Percentiles rank a stretch among this genome's conserved stretches.
These are phyloP conservation scores for Netta rufina DNA, from an alignment of 2,797 vertebrate genomes.

Conservation along the genomic window DNA sequence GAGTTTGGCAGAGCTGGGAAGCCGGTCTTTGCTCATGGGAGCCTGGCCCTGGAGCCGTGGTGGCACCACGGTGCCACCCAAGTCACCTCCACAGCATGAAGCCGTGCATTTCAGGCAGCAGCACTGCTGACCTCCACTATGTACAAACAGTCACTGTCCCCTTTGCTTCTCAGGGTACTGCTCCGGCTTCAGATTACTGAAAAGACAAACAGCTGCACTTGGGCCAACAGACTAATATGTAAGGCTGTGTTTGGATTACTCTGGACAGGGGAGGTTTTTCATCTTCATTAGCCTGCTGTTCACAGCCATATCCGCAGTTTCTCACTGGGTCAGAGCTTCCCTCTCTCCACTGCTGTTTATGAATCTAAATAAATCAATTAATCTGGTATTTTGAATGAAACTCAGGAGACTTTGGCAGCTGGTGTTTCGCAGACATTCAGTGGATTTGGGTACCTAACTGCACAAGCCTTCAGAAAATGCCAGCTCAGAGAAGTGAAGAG, in stretches of 20 bases:
- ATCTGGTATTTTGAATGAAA: not conserved
- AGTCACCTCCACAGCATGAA: accelerated
- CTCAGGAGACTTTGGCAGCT: not conserved
- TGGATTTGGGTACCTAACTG: not conserved
- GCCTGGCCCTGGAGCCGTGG: accelerated
- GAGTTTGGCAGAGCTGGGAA: accelerated
- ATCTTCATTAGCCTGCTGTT: constrained; percentile 55
- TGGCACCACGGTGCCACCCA: accelerated
- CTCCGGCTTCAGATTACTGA: not conserved
- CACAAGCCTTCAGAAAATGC: not conserved
- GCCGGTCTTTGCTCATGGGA: accelerated
- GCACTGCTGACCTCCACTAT: not conserved
- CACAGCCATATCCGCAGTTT: constrained; percentile 2
- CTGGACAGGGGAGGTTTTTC: constrained; percentile 16
- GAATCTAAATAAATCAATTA: constrained; percentile 29
- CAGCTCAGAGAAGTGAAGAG: not conserved
- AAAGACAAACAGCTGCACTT: constrained; percentile 56
- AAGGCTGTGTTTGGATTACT: constrained; percentile 39
- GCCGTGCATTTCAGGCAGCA: not conserved
- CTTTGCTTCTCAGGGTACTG: not conserved
- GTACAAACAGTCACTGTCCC: not conserved
- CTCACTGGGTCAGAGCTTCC: constrained; percentile 25
- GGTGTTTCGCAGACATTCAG: not conserved
- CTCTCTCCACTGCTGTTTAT: not conserved
- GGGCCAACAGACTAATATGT: constrained; percentile 22